Conservation (phyloP, 2,888 invertebrate genomes). For the Agrochola lychnidis region DNA sequence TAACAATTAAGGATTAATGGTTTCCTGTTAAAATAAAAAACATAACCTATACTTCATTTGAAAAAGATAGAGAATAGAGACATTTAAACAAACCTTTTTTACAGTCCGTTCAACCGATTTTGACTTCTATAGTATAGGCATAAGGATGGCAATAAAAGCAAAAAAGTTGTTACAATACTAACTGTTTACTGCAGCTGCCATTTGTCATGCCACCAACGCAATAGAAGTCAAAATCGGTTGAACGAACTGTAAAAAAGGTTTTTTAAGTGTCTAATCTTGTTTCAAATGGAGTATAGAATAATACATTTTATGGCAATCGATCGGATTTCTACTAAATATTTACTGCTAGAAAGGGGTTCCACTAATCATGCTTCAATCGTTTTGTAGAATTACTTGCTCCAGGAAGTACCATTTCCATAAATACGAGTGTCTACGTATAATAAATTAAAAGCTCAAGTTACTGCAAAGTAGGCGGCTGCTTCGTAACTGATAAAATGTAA, state of each 20-base stretch:
- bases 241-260: no score
- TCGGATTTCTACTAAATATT: conserved; percentile 3
- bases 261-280: no score
- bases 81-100: no score
- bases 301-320: neutral
- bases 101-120: no score
- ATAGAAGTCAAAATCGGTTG: no score
- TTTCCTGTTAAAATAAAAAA: conserved; percentile 5
- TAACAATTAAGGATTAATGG: neutral
- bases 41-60: neutral
- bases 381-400: neutral
- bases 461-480: conserved; percentile 4
- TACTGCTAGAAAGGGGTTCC: neutral
- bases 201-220: no score
- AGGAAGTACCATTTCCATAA: conserved; percentile 1
- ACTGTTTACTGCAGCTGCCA: no score
- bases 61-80: no score
- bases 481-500: conserved; percentile 45
- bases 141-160: no score
- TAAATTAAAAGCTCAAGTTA: conserved; percentile 4
- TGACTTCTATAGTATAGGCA: no score
- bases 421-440: neutral
- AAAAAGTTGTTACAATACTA: no score
- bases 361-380: neutral
- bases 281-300: neutral